Evolutionary conservation across 1,140 invertebrate species (phyloP).

Genomic region (Leptinotarsa lineolata): DNA sequence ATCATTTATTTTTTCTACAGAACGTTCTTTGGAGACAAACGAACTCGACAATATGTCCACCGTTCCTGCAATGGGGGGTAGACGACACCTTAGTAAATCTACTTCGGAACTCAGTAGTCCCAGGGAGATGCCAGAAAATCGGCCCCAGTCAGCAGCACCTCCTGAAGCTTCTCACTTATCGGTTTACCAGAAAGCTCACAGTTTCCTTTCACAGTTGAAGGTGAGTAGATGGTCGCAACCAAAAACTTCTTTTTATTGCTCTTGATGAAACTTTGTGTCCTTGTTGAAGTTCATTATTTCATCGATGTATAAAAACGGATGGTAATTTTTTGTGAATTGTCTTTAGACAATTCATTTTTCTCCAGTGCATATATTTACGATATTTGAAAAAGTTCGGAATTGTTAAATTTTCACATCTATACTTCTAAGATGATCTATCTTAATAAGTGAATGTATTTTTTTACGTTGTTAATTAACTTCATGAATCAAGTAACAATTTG

Average conservation of each 20-base stretch:
- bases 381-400: too few species aligned
- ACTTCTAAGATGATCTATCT: too few species aligned
- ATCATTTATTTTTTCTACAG: slow-evolving; percentile 43
- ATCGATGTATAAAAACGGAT: background rate
- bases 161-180: slow-evolving; percentile 58
- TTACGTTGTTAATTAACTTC: too few species aligned
- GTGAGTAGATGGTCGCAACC: slow-evolving; percentile 45
- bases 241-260: background rate
- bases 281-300: too few species aligned
- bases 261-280: background rate
- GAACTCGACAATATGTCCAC: slow-evolving; percentile 46
- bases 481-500: too few species aligned
- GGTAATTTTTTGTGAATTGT: background rate
- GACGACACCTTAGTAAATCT: slow-evolving; percentile 61
- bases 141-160: slow-evolving; percentile 58
- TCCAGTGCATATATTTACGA: too few species aligned
- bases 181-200: slow-evolving; percentile 72
- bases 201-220: slow-evolving; percentile 71
- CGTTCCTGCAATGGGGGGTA: slow-evolving; percentile 40
- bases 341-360: too few species aligned
- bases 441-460: too few species aligned
- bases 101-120: slow-evolving; percentile 60
- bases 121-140: slow-evolving; percentile 53
- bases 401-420: too few species aligned
- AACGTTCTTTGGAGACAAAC: slow-evolving; percentile 50